Conservation (phyloP, 1,140 invertebrate genomes). For the Wasmannia auropunctata region DNA sequence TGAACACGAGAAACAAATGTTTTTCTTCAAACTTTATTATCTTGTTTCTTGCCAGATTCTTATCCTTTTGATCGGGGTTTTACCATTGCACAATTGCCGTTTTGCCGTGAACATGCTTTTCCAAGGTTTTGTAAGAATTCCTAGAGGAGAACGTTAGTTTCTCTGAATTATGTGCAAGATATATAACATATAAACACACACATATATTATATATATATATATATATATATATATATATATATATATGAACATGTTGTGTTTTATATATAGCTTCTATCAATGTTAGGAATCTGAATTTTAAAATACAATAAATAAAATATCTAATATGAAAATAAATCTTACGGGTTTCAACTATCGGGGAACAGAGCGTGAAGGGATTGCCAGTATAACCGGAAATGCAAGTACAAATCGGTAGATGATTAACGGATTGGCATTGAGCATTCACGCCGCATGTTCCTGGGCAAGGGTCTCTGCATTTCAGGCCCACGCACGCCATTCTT, state of each 20-base stretch:
- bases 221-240: no score
- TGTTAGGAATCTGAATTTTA: slow-evolving; percentile 66
- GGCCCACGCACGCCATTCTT: slow-evolving; percentile 87
- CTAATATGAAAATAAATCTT: slow-evolving; percentile 78
- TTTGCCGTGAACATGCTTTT: not conserved
- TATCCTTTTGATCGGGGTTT: not conserved
- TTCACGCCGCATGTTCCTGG: slow-evolving; percentile 88
- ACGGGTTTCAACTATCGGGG: slow-evolving; percentile 70
- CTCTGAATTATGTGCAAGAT: no score
- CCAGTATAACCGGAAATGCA: slow-evolving; percentile 87
- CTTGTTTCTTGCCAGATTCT: not conserved
- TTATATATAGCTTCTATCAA: not conserved
- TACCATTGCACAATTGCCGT: not conserved
- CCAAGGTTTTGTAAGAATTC: not conserved
- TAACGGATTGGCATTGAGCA: slow-evolving; percentile 88
- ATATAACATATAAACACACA: no score
- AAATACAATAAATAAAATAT: not conserved
- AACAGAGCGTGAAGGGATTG: slow-evolving; percentile 85
- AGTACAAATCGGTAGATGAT: slow-evolving; percentile 88
- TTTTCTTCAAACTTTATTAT: not conserved
- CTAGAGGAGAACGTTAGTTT: not conserved
- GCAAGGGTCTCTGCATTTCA: slow-evolving; percentile 89
- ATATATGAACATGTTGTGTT: not conserved
- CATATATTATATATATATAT: no score
- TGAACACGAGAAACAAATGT: not conserved